phyloP scores from a whole-genome alignment of 2,113 vertebrate species.

The Muntiacus muntjak region DNA sequence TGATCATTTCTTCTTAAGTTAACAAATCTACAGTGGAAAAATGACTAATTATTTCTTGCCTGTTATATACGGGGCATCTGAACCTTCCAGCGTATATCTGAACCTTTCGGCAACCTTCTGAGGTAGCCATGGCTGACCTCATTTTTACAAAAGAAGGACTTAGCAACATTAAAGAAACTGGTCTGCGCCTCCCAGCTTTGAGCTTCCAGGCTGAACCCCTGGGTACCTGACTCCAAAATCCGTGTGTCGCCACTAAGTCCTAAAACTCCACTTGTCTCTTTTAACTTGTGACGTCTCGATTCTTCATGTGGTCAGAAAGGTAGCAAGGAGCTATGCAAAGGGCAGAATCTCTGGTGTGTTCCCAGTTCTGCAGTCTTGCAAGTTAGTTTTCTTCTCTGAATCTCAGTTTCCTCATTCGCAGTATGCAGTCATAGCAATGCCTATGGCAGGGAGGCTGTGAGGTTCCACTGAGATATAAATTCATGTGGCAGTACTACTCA shows the following conservation, averaged over 20 bases:
- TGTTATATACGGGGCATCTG: neutral
- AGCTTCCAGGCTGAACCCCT: neutral
- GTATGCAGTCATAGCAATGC: neutral
- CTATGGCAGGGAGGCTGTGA: neutral
- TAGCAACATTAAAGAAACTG: neutral
- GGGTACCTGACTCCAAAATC: neutral
- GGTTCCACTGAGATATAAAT: neutral
- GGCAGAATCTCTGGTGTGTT: neutral
- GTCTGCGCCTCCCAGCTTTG: neutral
- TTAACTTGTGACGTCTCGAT: neutral
- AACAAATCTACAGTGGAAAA: constrained; percentile 34
- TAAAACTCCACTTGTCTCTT: neutral
- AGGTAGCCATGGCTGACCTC: neutral
- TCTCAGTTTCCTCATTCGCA: neutral
- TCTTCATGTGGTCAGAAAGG: neutral
- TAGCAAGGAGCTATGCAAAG: neutral
- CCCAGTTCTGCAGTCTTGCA: neutral
- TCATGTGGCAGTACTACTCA: neutral
- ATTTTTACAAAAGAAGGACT: neutral
- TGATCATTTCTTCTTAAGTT: constrained; percentile 29
- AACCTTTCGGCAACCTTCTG: neutral
- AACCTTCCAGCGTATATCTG: neutral
- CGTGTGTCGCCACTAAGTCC: neutral
- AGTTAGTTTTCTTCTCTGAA: constrained; percentile 26
- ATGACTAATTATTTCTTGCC: neutral